Evolutionary conservation across 1,140 invertebrate species (phyloP).

Genomic region (Orchestia grillus): DNA sequence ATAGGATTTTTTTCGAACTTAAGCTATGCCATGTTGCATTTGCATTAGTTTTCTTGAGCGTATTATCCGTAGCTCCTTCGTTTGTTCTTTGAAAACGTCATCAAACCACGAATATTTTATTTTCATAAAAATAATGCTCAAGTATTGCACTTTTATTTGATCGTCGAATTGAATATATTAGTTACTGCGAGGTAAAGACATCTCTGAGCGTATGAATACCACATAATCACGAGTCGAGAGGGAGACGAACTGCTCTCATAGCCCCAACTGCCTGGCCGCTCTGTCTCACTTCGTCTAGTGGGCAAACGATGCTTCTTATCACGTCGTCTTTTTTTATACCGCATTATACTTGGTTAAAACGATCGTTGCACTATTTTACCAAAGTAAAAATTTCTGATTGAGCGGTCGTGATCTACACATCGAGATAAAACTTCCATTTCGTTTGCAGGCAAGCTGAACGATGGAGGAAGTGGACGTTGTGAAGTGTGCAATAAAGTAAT

Average conservation of each 20-base stretch:
- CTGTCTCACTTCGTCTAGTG: neutral
- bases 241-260: neutral
- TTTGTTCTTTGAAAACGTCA: too few species aligned
- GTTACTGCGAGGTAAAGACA: neutral
- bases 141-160: neutral
- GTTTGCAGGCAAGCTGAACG: constrained; percentile 11
- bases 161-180: neutral
- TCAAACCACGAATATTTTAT: too few species aligned
- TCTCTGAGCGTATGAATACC: neutral
- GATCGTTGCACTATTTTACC: neutral
- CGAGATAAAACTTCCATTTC: neutral
- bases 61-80: too few species aligned
- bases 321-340: neutral
- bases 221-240: neutral
- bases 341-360: neutral
- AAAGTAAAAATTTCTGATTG: neutral
- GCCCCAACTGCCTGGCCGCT: neutral
- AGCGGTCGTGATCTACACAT: neutral
- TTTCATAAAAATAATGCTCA: neutral
- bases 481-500: constrained; percentile 3
- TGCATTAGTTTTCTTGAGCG: too few species aligned
- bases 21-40: too few species aligned
- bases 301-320: neutral
- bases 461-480: neutral
- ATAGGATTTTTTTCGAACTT: neutral